These are phyloP conservation scores for Nowickia ferox DNA, from an alignment of 2,888 invertebrate genomes.

Conservation along the genomic window DNA sequence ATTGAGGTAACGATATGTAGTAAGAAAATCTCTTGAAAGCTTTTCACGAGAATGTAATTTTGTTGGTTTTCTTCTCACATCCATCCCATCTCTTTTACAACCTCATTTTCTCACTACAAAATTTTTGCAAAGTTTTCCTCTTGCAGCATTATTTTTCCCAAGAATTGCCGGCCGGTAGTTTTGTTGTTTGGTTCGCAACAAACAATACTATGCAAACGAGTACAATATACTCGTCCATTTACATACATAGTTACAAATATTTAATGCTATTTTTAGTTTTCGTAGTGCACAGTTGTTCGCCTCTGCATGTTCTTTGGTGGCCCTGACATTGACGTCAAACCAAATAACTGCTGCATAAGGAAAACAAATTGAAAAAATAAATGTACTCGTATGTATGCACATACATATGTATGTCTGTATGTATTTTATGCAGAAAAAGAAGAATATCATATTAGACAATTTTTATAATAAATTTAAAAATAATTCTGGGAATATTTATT, in stretches of 20 bases:
- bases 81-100: not conserved
- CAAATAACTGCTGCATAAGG: constrained; percentile 18
- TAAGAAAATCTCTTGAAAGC: not conserved
- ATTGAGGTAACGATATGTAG: too few relatives aligned
- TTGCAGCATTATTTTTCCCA: not conserved
- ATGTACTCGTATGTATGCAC: too few relatives aligned
- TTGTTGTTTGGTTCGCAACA: not conserved
- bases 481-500: constrained; percentile 21
- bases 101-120: not conserved
- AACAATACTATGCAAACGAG: constrained; percentile 6
- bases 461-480: constrained; percentile 22
- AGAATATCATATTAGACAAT: constrained; percentile 39
- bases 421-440: constrained; percentile 16
- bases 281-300: constrained; percentile 17
- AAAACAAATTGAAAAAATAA: not conserved
- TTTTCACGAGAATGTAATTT: not conserved
- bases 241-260: not conserved
- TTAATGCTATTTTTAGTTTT: constrained; percentile 59
- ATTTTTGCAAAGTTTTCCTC: not conserved
- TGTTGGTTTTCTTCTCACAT: not conserved
- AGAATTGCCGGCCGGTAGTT: constrained; percentile 58
- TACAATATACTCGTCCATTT: not conserved
- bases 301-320: constrained; percentile 23
- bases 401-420: not conserved
- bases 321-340: constrained; percentile 71